Evolutionary conservation across 1,140 invertebrate species (phyloP).

Genomic region (Zaprionus tsacasi): DNA sequence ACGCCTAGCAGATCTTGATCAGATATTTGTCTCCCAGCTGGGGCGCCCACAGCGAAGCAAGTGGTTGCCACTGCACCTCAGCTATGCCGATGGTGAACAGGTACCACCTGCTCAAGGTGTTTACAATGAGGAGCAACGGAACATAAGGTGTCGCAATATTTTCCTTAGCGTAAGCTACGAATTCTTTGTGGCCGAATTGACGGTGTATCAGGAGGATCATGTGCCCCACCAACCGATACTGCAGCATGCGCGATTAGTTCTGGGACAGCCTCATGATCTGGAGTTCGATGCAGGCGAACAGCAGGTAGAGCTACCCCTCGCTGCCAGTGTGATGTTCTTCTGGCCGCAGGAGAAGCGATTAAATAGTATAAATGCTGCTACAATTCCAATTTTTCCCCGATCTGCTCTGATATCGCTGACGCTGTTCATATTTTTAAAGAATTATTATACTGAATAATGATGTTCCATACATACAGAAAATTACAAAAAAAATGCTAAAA

Average conservation of each 20-base stretch:
- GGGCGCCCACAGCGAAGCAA: constrained; percentile 61
- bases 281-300: constrained; percentile 65
- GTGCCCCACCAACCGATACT: constrained; percentile 60
- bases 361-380: background rate
- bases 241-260: constrained; percentile 48
- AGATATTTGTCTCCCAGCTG: constrained; percentile 61
- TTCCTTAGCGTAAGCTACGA: constrained; percentile 70
- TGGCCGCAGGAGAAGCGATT: constrained; percentile 14
- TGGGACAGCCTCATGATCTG: constrained; percentile 72
- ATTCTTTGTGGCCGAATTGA: constrained; percentile 53
- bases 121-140: constrained; percentile 47
- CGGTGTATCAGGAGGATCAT: constrained; percentile 26
- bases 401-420: background rate
- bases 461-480: background rate
- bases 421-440: background rate
- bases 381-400: background rate
- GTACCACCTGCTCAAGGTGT: constrained; percentile 42
- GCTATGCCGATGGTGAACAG: constrained; percentile 25
- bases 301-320: constrained; percentile 61
- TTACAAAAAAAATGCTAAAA: background rate
- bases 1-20: constrained; percentile 29
- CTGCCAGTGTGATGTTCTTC: constrained; percentile 70
- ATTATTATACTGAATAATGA: no score
- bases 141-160: constrained; percentile 74
- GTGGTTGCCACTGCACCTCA: constrained; percentile 65